Evolutionary conservation across 2,113 vertebrate genomes (phyloP), one percentile per base, ranked within the genome.

Genomic region (Ramphastos sulfuratus): DNA sequence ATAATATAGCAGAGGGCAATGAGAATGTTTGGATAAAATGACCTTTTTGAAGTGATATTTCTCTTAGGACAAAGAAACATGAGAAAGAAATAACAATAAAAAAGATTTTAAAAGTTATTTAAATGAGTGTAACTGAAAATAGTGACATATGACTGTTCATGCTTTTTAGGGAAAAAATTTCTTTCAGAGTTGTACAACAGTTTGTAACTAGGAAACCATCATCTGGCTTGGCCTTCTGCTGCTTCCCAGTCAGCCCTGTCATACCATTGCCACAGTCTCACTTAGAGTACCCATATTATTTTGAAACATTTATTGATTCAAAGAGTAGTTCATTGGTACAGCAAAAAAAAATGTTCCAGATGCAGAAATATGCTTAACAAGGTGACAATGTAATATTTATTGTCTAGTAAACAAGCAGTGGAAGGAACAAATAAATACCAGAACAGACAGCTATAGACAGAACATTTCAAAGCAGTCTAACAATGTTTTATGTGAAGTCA

Each of bases 221-320:
- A 56, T 37, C 44, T 75, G 69, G 5, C 70, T 96, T 90, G 87
- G 67, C 87, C 75, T 89, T 76, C 37, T 82, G 79, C 69, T 46
- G 17, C 16, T 46, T 96, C 31, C 60, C 58, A 73, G 72, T 50
- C 79, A 87, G 85, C 39, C 42, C 80, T 93, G 83, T 86, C 70
- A 39, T 6, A 66, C 86, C 48, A 87, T 86, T 94, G 74, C 73
- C 66, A 83, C 60, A 77, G 37, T 31, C 70, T 95, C 84, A 37
- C 83, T 92, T 85, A 79, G 58, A 91, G 85, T 35, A 87, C 70
- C 78, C 69, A 30, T 60, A 59, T 82, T 89, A 77, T 92, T 95
- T 94, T 92, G 79, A 94, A 94, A 90, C 56, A 66, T 88, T 95
- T 95, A 85, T 46, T 69, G 60, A 52, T 95, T 96, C 94, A 93